Base-by-base conservation (phyloP, 2,113 vertebrate species). In the Pluvianellus socialis region DNA sequence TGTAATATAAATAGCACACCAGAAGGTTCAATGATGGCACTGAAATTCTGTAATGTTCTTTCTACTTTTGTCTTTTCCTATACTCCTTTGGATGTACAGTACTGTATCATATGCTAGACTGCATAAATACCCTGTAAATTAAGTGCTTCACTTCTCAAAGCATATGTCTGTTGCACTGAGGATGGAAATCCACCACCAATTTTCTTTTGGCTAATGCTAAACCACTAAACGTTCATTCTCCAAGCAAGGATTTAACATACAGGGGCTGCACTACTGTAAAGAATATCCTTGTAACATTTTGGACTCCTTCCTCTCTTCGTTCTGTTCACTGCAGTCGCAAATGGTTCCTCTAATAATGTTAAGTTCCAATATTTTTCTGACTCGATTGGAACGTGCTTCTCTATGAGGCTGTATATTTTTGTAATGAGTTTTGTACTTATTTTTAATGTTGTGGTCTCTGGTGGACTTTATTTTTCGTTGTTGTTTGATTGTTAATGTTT, bases 341-440 rank as follows among this genome's bases (percentile, higher is more conserved):
- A 98, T 96, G 98, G 97, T 98, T 98, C 97, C 97, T 98, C 89
- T 88, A 96, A 97, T 96, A 97, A 97, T 98, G 98, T 98, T 98
- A 98, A 97, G 98, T 98, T 98, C 98, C 98, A 98, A 98, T 98
- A 98, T 98, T 98, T 98, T 98, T 98, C 98, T 98, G 98, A 98
- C 98, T 97, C 91, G 79, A 98, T 98, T 98, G 98, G 98, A 98
- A 98, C 98, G 88, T 98, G 98, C 98, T 98, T 99, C 98, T 99
- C 98, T 99, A 99, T 98, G 98, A 99, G 98, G 99, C 98, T 99
- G 98, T 99, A 98, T 99, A 99, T 99, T 99, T 99, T 99, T 99
- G 98, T 99, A 98, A 98, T 98, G 97, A 98, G 99, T 99, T 99
- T 98, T 99, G 98, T 98, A 98, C 98, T 98, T 98, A 98, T 98